Evolutionary conservation across 2,888 invertebrate species (phyloP), one percentile per base, ranked within the genome.

Genomic region (Thecocarcelia acutangulata): DNA sequence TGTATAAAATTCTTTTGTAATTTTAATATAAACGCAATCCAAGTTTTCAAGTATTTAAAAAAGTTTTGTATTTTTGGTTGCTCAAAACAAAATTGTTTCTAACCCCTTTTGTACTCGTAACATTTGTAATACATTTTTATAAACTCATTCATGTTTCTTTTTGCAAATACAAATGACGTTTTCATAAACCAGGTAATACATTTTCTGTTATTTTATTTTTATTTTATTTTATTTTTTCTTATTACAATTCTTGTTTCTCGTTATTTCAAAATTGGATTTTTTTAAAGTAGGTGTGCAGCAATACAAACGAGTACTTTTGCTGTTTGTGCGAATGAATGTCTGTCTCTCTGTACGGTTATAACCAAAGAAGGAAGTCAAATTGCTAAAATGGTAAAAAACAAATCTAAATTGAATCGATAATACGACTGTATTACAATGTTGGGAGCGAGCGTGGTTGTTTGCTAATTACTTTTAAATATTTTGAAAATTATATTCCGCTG

Each of bases 321-420:
- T 37, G 42, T 19, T 13, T 17, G 19, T 63, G 9, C 21, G 17
- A 40, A n/a, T 46, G 19, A 17, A 9, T 17, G 46, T 37, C n/a
- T 56, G n/a, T 59, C 33, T 3, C 33, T 33, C 5, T 33, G 33
- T 59, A 19, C 44, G 28, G 46, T 46, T 37, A 21, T 73, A 63
- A 44, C 44, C 33, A 76, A 69, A 80, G 64, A 76, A 80, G 80
- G 75, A 72, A 80, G 75, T 76, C 59, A 52, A 72, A 80, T 76
- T 80, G 61, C 75, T 56, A 68, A 61, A 59, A 68, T 52, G 48
- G 59, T 21, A 54, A 66, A 70, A 75, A 12, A 50, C 24, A 66
- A 64, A 64, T 70, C 72, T 61, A 72, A 80, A 68, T 76, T 61
- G 59, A 80, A 80, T 80, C 80, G 75, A 80, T 80, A 80, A 66